Conservation (phyloP, 2,888 invertebrate species). For the Synanthedon tipuliformis region DNA sequence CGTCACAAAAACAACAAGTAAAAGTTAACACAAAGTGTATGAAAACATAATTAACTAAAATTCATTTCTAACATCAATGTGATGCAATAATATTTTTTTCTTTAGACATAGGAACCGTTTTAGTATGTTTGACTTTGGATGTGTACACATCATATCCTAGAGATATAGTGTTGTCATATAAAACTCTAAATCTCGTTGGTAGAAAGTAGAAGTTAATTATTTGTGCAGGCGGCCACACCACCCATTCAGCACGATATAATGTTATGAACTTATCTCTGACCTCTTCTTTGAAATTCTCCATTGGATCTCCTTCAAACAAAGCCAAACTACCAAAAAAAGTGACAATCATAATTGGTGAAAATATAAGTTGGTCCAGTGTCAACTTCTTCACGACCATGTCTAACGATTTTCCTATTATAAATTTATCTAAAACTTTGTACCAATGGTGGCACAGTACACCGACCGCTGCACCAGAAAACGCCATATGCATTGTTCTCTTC, state of each 20-base stretch:
- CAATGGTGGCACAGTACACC: slow-evolving; percentile 90
- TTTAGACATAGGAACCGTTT: neutral
- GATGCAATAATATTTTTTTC: neutral
- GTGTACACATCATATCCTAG: slow-evolving; percentile 90
- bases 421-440: slow-evolving; percentile 84
- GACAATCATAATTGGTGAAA: slow-evolving; percentile 85
- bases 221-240: slow-evolving; percentile 95
- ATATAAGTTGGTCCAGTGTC: slow-evolving; percentile 84
- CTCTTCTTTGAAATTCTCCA: slow-evolving; percentile 75
- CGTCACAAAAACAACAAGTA: neutral
- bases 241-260: slow-evolving; percentile 90
- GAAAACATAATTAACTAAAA: slow-evolving; percentile 4
- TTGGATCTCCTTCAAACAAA: slow-evolving; percentile 75
- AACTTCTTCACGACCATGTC: slow-evolving; percentile 82
- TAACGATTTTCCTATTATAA: slow-evolving; percentile 78
- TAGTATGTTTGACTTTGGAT: slow-evolving; percentile 81
- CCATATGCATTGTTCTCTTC: slow-evolving; percentile 81
- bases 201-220: slow-evolving; percentile 91
- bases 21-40: neutral
- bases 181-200: slow-evolving; percentile 85
- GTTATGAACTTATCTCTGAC: slow-evolving; percentile 79
- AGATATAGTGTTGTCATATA: slow-evolving; percentile 91
- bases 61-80: slow-evolving; percentile 1
- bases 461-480: slow-evolving; percentile 80
- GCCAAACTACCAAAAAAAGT: slow-evolving; percentile 86